Percentiles rank a stretch among this genome's conserved stretches.
Conservation (phyloP, 2,797 vertebrate genomes). For the Danionella dracula region DNA sequence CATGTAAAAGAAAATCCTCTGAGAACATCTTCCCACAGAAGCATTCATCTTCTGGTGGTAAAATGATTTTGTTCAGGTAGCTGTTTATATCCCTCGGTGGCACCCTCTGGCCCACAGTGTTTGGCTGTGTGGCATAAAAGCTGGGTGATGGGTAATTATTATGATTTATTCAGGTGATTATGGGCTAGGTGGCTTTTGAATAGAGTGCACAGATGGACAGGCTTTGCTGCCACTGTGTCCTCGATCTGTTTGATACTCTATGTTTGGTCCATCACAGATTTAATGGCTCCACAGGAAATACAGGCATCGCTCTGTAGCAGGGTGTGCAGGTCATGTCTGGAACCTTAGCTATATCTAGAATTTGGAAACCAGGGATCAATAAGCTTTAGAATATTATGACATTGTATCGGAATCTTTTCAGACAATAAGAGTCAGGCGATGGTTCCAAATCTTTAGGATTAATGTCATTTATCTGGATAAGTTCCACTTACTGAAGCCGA, state of each 20-base stretch:
- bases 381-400: slow-evolving; percentile 19
- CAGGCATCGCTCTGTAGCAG: slow-evolving; percentile 20
- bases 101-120: background rate
- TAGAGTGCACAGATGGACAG: slow-evolving; percentile 36
- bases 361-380: slow-evolving; percentile 1
- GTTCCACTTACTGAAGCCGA: slow-evolving; percentile 1
- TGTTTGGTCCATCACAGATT: slow-evolving; percentile 26
- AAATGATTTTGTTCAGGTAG: background rate
- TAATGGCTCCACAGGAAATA: slow-evolving; percentile 26
- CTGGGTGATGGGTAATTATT: slow-evolving; percentile 32
- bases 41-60: background rate
- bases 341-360: slow-evolving; percentile 18
- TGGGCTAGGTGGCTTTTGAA: slow-evolving; percentile 33
- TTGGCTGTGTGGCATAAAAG: background rate
- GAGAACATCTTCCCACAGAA: background rate
- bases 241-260: slow-evolving; percentile 32
- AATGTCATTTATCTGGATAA: slow-evolving; percentile 27
- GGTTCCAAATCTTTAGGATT: slow-evolving; percentile 18
- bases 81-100: background rate
- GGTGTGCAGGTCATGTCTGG: background rate
- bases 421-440: slow-evolving; percentile 23
- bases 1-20: background rate
- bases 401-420: slow-evolving; percentile 15
- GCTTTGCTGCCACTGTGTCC: slow-evolving; percentile 22
- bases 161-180: slow-evolving; percentile 47